Base-by-base conservation (phyloP, 2,797 vertebrate genomes). In the Sciurus carolinensis region DNA sequence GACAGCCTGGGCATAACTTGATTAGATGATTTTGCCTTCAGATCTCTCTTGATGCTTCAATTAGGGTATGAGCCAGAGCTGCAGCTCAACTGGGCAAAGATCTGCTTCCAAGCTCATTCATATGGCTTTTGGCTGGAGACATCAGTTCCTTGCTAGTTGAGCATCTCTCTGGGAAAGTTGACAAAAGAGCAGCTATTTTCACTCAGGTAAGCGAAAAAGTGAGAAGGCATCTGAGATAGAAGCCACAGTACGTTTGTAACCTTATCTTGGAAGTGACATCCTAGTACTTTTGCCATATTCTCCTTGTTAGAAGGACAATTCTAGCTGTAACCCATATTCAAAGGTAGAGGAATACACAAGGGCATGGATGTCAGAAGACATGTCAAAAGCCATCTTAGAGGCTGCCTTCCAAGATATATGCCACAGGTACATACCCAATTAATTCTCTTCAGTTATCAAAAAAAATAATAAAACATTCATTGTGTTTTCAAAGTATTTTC, bases 401-500 rank as follows among this genome's bases (percentile, higher is more conserved):
- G 28, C 80, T 81, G 33, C 50, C n/a, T 69, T 20, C 89, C 52
- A 64, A 73, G 30, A 52, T 73, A 50, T 3, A 2, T 33, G 47
- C 5, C 33, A 47, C 11, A 86, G 57, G 18, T 42, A 4, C 0
- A 3, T 20, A 47, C 20, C 71, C 72, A 24, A 59, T 39, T 59
- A 64, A 67, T 7, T 50, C 3, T 47, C 54, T 75, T 67, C 28
- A 28, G 22, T 85, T 85, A 24, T 8, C 50, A 73, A 72, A 91
- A 39, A 39, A 92, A 57, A 10, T 50, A 67, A 75, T 42, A 52
- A 84, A 52, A 20, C 17, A 66, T 52, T 72, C 26, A 18, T 22
- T 87, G 52, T 92, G 36, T 36, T 94, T 92, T 91, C 52, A 64
- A 33, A 50, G 36, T 91, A 67, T 88, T 85, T 93, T 91, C 14